These are phyloP conservation scores for Ophiodon elongatus DNA, from an alignment of 2,113 vertebrate species.

Conservation along the genomic window DNA sequence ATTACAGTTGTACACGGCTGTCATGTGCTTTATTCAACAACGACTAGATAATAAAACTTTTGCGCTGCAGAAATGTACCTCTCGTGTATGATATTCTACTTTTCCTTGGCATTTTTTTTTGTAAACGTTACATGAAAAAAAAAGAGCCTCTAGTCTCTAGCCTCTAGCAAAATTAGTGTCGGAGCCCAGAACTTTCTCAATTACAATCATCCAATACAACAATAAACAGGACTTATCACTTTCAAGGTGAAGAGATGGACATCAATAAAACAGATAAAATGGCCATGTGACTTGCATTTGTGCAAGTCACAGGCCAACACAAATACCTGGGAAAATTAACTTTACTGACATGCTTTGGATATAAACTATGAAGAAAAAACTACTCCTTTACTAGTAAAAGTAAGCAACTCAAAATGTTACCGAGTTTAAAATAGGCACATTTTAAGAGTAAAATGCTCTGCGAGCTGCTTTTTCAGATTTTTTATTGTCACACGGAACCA, in stretches of 20 bases:
- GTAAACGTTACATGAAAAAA: no score
- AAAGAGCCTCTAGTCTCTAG: not conserved
- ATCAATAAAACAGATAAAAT: no score
- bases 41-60: not conserved
- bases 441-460: not conserved
- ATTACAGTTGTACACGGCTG: not conserved
- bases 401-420: not conserved
- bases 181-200: not conserved
- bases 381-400: not conserved
- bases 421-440: not conserved
- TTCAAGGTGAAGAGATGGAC: not conserved
- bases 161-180: no score
- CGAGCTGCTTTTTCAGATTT: not conserved
- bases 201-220: not conserved
- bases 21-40: constrained; percentile 12
- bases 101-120: not conserved
- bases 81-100: not conserved
- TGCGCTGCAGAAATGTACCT: not conserved
- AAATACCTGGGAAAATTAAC: no score
- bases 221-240: not conserved
- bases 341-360: not conserved
- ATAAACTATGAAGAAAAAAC: not conserved
- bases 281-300: no score
- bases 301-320: no score
- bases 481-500: not conserved